phyloP scores from a whole-genome alignment of 2,113 vertebrate genomes.

The Coreoperca whiteheadi region DNA sequence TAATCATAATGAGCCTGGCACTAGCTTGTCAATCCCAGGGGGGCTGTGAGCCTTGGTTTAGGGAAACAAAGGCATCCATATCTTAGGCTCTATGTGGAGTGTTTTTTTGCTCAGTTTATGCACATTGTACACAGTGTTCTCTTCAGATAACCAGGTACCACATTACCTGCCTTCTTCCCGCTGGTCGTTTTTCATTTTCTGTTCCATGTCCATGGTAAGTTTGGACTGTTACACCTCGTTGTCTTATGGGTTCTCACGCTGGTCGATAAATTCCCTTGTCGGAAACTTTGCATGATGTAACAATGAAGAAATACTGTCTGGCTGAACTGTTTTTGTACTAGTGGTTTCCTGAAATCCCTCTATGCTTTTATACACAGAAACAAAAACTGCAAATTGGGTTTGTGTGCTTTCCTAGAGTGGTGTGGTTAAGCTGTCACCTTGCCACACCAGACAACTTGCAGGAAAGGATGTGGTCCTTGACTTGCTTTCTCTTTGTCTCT shows the following conservation, averaged over 20 bases:
- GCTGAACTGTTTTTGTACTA: background rate
- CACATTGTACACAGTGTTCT: slow-evolving; percentile 31
- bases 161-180: slow-evolving; percentile 11
- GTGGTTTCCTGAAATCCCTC: slow-evolving; percentile 55
- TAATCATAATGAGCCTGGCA: slow-evolving; percentile 63
- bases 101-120: slow-evolving; percentile 26
- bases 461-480: slow-evolving; percentile 64
- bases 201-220: background rate
- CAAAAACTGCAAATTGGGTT: slow-evolving; percentile 48
- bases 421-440: slow-evolving; percentile 68
- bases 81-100: slow-evolving; percentile 40
- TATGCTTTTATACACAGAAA: slow-evolving; percentile 45
- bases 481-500: slow-evolving; percentile 32
- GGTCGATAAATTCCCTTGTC: background rate
- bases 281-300: slow-evolving; percentile 43
- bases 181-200: slow-evolving; percentile 22
- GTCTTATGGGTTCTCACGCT: slow-evolving; percentile 6
- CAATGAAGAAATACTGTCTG: slow-evolving; percentile 45
- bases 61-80: slow-evolving; percentile 61
- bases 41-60: slow-evolving; percentile 44
- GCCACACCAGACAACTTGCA: slow-evolving; percentile 65
- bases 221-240: slow-evolving; percentile 8
- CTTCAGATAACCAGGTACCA: slow-evolving; percentile 30
- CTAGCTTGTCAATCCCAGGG: slow-evolving; percentile 41
- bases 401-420: slow-evolving; percentile 56